phyloP scores from a whole-genome alignment of 1,140 invertebrate species.

The Papilio polytes region DNA sequence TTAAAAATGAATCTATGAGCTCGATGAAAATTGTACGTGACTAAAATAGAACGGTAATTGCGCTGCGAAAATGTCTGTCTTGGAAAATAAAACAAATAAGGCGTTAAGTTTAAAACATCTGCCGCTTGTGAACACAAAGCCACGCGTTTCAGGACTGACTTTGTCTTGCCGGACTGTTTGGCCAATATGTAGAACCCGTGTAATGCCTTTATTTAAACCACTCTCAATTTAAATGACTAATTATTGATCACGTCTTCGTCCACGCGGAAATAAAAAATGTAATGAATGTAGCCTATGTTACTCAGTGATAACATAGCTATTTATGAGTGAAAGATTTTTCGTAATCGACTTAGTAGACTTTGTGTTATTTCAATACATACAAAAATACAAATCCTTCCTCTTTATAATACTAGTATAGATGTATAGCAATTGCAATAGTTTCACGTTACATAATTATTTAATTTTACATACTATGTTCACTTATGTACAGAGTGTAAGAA shows the following conservation, averaged over 20 bases:
- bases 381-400: no score
- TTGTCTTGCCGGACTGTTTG: conserved; percentile 57
- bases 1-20: conserved; percentile 29
- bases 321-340: no score
- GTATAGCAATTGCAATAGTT: neutral
- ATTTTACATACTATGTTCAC: neutral
- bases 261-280: no score
- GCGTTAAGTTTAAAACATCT: conserved; percentile 53
- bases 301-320: no score
- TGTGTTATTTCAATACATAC: no score
- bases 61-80: conserved; percentile 30
- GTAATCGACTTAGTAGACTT: no score
- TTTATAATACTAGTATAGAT: no score
- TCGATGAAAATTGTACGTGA: conserved; percentile 12
- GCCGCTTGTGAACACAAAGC: conserved; percentile 48
- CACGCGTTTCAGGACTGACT: conserved; percentile 50
- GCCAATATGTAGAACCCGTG: conserved; percentile 49
- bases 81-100: conserved; percentile 54
- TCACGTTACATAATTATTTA: neutral
- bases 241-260: neutral
- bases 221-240: conserved; percentile 40
- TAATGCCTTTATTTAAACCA: conserved; percentile 45
- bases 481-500: neutral
- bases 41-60: conserved; percentile 32
- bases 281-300: no score